Evolutionary conservation across 1,140 invertebrate genomes (phyloP).

Genomic region (Bathynomus jamesi): DNA sequence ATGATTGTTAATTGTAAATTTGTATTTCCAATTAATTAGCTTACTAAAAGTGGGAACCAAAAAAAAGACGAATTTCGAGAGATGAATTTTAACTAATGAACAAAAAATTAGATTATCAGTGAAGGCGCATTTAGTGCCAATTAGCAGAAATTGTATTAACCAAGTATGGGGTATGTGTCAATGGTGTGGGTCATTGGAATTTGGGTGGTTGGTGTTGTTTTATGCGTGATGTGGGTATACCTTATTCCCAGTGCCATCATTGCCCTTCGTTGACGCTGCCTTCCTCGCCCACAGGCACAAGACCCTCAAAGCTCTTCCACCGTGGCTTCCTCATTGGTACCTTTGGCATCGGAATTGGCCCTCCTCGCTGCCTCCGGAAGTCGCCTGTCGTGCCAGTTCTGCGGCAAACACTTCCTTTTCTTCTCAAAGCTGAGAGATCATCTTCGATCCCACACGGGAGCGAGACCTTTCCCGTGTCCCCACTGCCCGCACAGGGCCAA

Average conservation of each 20-base stretch:
- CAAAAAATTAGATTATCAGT: too few relatives aligned
- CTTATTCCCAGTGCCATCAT: neutral
- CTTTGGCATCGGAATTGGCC: neutral
- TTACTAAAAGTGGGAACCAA: too few relatives aligned
- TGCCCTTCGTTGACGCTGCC: neutral
- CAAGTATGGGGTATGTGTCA: too few relatives aligned
- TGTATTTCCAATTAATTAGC: too few relatives aligned
- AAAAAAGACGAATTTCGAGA: too few relatives aligned
- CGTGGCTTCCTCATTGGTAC: neutral
- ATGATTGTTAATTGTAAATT: too few relatives aligned
- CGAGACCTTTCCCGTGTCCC: conserved; percentile 49
- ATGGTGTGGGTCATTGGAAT: too few relatives aligned
- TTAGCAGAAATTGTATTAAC: too few relatives aligned
- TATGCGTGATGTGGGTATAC: too few relatives aligned
- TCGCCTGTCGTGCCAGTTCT: conserved; percentile 36
- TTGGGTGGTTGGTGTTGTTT: too few relatives aligned
- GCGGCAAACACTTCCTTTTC: conserved; percentile 40
- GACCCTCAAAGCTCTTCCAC: neutral
- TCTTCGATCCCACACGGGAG: conserved; percentile 43
- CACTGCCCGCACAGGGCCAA: conserved; percentile 42
- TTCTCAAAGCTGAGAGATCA: conserved; percentile 40
- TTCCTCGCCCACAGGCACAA: neutral
- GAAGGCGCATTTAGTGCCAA: too few relatives aligned
- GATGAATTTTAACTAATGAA: too few relatives aligned
- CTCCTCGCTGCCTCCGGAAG: neutral